Percentiles rank a stretch among this genome's conserved stretches.
Conservation (phyloP, 2,888 invertebrate species). For the Anorthoa munda region DNA sequence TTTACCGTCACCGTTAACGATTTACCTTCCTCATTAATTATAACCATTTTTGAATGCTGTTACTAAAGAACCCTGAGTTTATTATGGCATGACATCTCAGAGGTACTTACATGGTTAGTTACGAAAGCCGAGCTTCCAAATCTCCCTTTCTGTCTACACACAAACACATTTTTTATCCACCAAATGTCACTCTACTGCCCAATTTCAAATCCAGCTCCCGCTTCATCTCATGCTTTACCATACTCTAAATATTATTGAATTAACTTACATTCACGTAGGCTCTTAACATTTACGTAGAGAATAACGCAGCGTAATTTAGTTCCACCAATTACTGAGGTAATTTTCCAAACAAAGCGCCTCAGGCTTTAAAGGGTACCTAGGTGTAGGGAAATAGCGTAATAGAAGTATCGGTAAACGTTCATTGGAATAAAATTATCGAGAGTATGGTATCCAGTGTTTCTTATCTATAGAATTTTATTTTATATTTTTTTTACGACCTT, state of each 20-base stretch:
- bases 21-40: too few relatives aligned
- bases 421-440: background rate
- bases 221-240: slow-evolving; percentile 12
- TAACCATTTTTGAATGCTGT: too few relatives aligned
- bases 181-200: too few relatives aligned
- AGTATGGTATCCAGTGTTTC: too few relatives aligned
- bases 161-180: background rate
- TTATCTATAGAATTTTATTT: too few relatives aligned
- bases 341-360: slow-evolving; percentile 68
- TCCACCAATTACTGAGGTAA: slow-evolving; percentile 69
- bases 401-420: slow-evolving; percentile 15
- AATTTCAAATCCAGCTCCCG: background rate
- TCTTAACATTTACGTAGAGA: slow-evolving; percentile 59
- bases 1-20: too few relatives aligned
- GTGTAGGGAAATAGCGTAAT: background rate
- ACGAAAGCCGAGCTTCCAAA: too few relatives aligned
- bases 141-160: background rate
- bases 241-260: slow-evolving; percentile 65
- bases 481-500: too few relatives aligned
- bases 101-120: too few relatives aligned
- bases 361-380: slow-evolving; percentile 48
- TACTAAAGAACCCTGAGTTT: too few relatives aligned
- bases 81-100: too few relatives aligned
- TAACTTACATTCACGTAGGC: slow-evolving; percentile 60
- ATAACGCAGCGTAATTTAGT: slow-evolving; percentile 67